Conservation (phyloP, 2,797 vertebrate genomes). For the Arnoldichthys spilopterus region DNA sequence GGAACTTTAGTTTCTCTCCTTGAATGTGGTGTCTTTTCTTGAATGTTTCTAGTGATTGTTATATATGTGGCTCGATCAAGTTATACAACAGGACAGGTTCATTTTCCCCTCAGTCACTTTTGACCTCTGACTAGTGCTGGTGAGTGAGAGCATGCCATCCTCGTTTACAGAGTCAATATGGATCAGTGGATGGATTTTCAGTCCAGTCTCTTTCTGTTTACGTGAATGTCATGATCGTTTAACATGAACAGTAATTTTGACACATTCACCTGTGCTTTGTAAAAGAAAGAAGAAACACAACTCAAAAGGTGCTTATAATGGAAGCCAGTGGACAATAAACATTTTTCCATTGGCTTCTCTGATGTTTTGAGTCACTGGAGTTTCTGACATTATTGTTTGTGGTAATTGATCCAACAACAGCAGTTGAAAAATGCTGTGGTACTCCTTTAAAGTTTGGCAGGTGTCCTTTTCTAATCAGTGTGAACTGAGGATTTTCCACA, state of each 20-base stretch:
- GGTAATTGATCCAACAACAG: neutral
- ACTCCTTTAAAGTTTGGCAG: neutral
- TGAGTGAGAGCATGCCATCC: neutral
- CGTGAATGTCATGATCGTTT: neutral
- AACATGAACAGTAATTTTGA: neutral
- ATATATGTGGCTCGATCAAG: conserved; percentile 29
- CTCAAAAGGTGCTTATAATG: neutral
- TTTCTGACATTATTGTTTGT: neutral
- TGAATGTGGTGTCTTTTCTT: conserved; percentile 24
- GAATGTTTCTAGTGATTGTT: conserved; percentile 31
- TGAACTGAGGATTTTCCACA: conserved; percentile 24
- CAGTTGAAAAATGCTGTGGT: neutral
- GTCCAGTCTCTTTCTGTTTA: neutral
- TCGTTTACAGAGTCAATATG: neutral
- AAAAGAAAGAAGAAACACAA: neutral
- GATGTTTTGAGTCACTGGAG: no score
- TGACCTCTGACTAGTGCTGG: neutral
- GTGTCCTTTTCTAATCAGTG: conserved; percentile 13
- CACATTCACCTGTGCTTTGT: neutral
- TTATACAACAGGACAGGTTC: conserved; percentile 1
- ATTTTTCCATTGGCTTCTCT: no score
- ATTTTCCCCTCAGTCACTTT: neutral
- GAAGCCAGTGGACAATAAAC: neutral
- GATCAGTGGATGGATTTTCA: neutral
- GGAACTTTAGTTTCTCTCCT: neutral